Conservation (phyloP, 2,113 vertebrate species). For the Dasyornis broadbenti region DNA sequence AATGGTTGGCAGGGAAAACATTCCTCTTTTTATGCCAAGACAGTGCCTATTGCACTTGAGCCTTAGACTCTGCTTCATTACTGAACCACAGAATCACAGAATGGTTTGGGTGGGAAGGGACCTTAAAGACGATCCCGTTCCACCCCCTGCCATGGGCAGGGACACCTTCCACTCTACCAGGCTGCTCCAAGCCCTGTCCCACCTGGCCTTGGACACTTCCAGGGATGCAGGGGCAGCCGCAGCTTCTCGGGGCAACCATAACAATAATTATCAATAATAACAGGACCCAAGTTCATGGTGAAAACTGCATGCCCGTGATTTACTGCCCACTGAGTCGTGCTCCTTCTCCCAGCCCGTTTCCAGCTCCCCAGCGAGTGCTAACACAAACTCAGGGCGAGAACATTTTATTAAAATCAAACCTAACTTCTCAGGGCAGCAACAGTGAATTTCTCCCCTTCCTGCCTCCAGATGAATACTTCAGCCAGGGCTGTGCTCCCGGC, state of each 20-base stretch:
- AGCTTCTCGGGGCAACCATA: background rate
- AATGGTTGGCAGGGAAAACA: background rate
- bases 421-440: background rate
- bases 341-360: background rate
- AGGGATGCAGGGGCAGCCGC: background rate
- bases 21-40: background rate
- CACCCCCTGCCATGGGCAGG: background rate
- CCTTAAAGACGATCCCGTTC: background rate
- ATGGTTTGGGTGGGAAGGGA: background rate
- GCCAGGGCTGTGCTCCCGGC: slow-evolving; percentile 83
- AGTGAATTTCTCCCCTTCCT: background rate
- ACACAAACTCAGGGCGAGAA: fast-evolving
- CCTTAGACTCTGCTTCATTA: background rate
- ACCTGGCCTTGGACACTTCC: background rate
- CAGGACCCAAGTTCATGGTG: background rate
- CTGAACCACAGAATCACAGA: background rate
- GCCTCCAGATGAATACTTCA: slow-evolving; percentile 75
- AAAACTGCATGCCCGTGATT: fast-evolving
- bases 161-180: fast-evolving
- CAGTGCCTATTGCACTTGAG: background rate
- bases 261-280: background rate
- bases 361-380: fast-evolving
- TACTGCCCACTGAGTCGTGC: fast-evolving
- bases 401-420: fast-evolving
- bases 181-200: fast-evolving